Percentiles rank a stretch among this genome's conserved stretches.
Evolutionary conservation across 2,888 invertebrate species (phyloP).

Genomic region (Luperina nickerlii): DNA sequence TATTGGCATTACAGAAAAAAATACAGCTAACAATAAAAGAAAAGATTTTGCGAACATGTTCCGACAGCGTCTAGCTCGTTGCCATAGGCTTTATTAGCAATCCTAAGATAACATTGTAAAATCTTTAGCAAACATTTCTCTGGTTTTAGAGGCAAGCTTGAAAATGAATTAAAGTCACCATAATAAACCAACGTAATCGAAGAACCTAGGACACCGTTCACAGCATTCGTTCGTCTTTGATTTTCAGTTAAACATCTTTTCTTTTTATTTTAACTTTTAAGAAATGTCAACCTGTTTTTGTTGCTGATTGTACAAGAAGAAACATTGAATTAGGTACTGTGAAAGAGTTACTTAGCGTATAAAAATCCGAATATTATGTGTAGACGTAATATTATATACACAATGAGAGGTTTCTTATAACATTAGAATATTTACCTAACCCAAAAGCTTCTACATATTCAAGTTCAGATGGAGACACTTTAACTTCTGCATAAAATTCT

Average conservation of each 20-base stretch:
- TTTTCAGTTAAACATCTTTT: no score
- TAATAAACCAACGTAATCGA: not conserved
- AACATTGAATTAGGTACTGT: not conserved
- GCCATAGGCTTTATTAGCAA: not conserved
- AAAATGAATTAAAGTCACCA: not conserved
- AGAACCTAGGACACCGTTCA: not conserved
- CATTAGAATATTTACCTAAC: not conserved
- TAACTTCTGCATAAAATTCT: slow-evolving; percentile 23
- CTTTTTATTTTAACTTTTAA: no score
- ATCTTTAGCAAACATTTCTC: not conserved
- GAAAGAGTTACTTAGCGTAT: not conserved
- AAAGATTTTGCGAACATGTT: slow-evolving; percentile 8
- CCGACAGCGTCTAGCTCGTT: slow-evolving; percentile 6
- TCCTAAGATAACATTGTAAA: not conserved
- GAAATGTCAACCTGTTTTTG: not conserved
- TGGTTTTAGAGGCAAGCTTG: not conserved
- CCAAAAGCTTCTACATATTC: slow-evolving; percentile 6
- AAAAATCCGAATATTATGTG: not conserved
- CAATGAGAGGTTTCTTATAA: not conserved
- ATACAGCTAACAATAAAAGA: no score
- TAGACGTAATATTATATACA: not conserved
- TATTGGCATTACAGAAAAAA: no score
- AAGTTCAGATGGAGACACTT: slow-evolving; percentile 17
- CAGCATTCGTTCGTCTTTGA: not conserved
- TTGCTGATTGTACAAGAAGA: not conserved